These are phyloP conservation scores for Pachymerium ferrugineum DNA, from an alignment of 2,888 invertebrate species.

Conservation along the genomic window DNA sequence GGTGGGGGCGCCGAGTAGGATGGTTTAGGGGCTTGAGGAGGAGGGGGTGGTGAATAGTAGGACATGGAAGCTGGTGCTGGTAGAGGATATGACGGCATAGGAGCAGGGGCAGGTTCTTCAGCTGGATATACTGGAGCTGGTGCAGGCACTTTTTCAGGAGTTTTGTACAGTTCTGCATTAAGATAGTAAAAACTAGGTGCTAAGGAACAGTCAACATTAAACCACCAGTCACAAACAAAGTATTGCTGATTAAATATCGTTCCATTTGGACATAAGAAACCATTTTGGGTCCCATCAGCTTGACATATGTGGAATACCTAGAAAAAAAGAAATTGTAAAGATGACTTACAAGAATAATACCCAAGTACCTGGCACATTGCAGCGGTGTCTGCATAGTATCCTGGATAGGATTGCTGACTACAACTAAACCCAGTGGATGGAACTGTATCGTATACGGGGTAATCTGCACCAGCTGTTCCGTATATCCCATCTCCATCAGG, in stretches of 20 bases:
- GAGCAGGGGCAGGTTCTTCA: too few relatives aligned
- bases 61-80: neutral
- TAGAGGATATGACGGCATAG: neutral
- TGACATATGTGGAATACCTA: constrained; percentile 67
- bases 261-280: constrained; percentile 83
- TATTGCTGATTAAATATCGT: constrained; percentile 86
- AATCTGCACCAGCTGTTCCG: constrained; percentile 74
- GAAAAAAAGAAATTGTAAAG: neutral
- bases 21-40: neutral
- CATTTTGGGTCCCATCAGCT: constrained; percentile 78
- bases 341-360: too few relatives aligned
- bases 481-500: constrained; percentile 55
- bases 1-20: neutral
- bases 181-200: constrained; percentile 76
- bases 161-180: constrained; percentile 51
- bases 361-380: constrained; percentile 68
- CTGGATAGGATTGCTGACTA: constrained; percentile 69
- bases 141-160: neutral
- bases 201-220: constrained; percentile 81
- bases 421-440: constrained; percentile 77
- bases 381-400: constrained; percentile 85
- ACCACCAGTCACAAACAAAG: constrained; percentile 90
- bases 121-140: too few relatives aligned
- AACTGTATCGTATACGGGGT: constrained; percentile 70
- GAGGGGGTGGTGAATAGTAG: neutral